Base-by-base conservation (phyloP, 2,113 vertebrate genomes). In the Leucosticte australis region DNA sequence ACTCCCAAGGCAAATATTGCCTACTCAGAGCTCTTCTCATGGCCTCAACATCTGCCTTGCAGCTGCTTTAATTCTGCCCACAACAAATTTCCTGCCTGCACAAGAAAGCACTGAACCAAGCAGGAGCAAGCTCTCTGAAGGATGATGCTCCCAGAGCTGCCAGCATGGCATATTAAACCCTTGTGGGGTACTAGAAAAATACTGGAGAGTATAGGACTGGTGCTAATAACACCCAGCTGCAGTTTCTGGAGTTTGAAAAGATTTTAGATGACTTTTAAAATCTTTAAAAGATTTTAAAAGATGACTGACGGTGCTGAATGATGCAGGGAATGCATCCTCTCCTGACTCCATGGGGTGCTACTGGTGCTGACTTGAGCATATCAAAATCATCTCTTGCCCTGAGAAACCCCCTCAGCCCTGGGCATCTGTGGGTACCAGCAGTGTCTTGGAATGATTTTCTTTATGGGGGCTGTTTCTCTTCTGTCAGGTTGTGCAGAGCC, bases 11-110 rank as follows among this genome's bases (percentile, higher is more conserved):
- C 6, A 18, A 84, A 33, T 41, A 15, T 5, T 64, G 24, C 6
- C 0, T 47, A 5, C 23, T 70, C 39, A 9, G 82, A 46, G 46
- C 15, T 70, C 31, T 87, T 33, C 41, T 81, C 39, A 2, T 1
- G 1, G 35, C 13, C 8, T n/a, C 50, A 27, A 39, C 30, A 33
- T 64, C 33, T 0, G 0, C 67, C 47, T 80, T 78, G 52, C 37
- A 86, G 59, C 31, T 4, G 7, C 35, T 85, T 92, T 65, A 41
- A 52, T 60, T 42, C 31, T 0, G 0, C 28, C 55, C 50, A 62
- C 50, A 46, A 60, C 31, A 33, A 19, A 65, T 76, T 62, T 56
- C 28, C 68, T 57, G n/a, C 62, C 75, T 31, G 10, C 31, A 8
- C 3, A 7, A 81, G 62, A 84, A 78, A 53, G 56, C 47, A 19